Conservation (phyloP, 2,888 invertebrate genomes). For the Cosmopolites sordidus region DNA sequence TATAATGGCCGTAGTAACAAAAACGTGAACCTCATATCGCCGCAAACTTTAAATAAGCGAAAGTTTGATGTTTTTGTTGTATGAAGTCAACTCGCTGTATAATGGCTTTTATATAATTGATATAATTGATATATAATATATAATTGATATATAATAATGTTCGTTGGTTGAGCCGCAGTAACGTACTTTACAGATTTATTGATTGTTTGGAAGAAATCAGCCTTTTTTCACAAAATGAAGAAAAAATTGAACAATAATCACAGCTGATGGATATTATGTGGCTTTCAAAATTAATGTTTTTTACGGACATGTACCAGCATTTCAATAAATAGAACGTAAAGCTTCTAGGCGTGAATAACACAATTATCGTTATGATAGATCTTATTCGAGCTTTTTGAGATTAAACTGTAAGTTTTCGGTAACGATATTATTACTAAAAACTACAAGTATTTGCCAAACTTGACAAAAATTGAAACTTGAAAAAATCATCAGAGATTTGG, state of each 20-base stretch:
- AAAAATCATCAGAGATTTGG: neutral
- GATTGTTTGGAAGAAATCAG: too few relatives aligned
- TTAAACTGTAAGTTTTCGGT: conserved; percentile 15
- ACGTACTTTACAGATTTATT: too few relatives aligned
- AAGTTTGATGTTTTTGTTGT: too few relatives aligned
- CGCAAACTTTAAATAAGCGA: too few relatives aligned
- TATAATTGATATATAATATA: too few relatives aligned
- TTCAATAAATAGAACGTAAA: conserved; percentile 12
- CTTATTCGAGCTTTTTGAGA: conserved; percentile 16
- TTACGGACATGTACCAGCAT: conserved; percentile 10
- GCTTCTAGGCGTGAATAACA: conserved; percentile 5
- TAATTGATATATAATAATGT: too few relatives aligned
- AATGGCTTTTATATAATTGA: too few relatives aligned
- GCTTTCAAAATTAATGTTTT: conserved; percentile 6
- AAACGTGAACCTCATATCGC: conserved; percentile 7
- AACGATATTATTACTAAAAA: conserved; percentile 14
- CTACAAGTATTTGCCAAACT: conserved; percentile 2
- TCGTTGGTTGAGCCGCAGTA: too few relatives aligned
- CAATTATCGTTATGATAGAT: conserved; percentile 2
- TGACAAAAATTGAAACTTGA: too few relatives aligned
- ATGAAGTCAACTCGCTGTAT: too few relatives aligned
- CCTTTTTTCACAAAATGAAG: neutral
- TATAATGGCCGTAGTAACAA: conserved; percentile 1
- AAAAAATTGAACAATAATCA: conserved; percentile 10
- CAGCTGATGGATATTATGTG: too few relatives aligned